Conservation (phyloP, 2,888 invertebrate genomes). For the Eupithecia tripunctaria region DNA sequence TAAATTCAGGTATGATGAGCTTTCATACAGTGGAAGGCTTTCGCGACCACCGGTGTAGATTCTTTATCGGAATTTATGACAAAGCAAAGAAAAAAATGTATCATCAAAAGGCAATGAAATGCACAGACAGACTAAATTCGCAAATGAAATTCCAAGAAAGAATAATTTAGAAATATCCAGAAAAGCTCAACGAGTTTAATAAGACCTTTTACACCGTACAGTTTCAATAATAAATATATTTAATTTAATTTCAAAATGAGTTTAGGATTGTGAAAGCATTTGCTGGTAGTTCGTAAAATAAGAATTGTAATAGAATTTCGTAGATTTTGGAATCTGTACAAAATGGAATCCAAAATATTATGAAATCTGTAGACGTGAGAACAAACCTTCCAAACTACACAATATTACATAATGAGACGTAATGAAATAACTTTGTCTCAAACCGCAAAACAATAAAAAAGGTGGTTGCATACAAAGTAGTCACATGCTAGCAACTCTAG, state of each 20-base stretch:
- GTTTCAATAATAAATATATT: too few species aligned
- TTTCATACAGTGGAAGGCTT: slow-evolving; percentile 34
- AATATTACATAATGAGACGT: neutral
- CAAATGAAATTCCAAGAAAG: neutral
- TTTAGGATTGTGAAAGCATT: neutral
- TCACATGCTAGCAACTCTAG: neutral
- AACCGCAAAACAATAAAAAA: neutral
- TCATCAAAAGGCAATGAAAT: neutral
- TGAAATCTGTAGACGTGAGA: too few species aligned
- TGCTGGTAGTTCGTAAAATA: neutral
- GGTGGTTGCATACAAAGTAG: neutral
- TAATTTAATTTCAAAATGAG: neutral
- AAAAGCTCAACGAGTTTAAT: neutral
- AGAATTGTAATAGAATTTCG: too few species aligned
- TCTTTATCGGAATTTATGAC: neutral
- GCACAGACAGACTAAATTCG: neutral
- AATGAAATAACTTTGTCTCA: neutral
- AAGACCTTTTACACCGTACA: too few species aligned
- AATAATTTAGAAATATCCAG: neutral
- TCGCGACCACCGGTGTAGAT: slow-evolving; percentile 24
- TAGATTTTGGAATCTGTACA: too few species aligned
- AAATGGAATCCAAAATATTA: too few species aligned
- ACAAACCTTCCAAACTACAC: neutral
- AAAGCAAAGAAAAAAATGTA: neutral
- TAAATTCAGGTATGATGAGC: slow-evolving; percentile 37